Evolutionary conservation across 2,113 vertebrate species (phyloP).

Genomic region (Fregata magnificens): DNA sequence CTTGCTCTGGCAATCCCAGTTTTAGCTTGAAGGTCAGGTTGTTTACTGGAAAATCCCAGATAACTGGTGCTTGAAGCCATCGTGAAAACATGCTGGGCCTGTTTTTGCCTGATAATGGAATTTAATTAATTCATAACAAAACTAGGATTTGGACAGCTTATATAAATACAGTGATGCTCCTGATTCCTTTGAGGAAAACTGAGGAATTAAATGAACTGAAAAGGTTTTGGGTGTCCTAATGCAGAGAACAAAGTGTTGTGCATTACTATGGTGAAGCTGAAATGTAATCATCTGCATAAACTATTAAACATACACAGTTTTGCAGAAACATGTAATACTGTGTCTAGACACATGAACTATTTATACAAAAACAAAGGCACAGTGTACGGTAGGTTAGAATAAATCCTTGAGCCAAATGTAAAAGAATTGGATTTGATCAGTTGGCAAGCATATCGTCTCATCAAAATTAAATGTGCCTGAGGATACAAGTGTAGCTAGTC

Average conservation of each 20-base stretch:
- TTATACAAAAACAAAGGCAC: conserved; percentile 3
- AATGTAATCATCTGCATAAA: not conserved
- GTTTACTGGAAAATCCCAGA: conserved; percentile 27
- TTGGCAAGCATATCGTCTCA: not conserved
- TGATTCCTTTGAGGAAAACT: not conserved
- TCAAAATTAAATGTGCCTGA: not conserved
- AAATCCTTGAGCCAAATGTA: not conserved
- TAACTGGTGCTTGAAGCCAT: not conserved
- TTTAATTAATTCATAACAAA: conserved; percentile 18
- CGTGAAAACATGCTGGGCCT: not conserved
- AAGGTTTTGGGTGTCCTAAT: not conserved
- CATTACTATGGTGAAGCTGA: not conserved
- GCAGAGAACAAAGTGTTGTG: not conserved
- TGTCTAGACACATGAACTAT: not conserved
- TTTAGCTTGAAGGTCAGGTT: not conserved
- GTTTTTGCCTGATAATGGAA: conserved; percentile 30
- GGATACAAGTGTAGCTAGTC: not conserved
- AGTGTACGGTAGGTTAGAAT: not conserved
- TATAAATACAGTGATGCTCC: not conserved
- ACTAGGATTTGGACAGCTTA: not conserved
- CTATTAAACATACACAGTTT: not conserved
- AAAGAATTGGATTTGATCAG: not conserved
- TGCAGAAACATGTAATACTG: not conserved
- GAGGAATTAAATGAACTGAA: not conserved
- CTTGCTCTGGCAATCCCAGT: not conserved